Base-by-base conservation (phyloP, 2,113 vertebrate genomes). In the Rhynchopsitta pachyrhyncha region DNA sequence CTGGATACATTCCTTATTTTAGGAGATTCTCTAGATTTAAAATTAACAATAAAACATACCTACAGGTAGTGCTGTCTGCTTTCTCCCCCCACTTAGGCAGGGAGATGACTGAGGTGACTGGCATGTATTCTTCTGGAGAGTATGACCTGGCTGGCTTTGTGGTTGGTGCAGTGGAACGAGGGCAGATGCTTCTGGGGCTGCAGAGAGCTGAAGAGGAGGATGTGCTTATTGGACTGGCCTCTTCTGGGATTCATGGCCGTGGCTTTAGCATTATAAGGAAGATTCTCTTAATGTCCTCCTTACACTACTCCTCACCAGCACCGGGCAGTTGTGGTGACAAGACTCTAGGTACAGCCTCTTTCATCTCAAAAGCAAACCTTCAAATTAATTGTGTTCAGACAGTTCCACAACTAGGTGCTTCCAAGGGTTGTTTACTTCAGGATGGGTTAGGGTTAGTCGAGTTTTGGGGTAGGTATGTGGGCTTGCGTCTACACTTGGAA, bases 61-160 rank as follows among this genome's bases (percentile, higher is more conserved):
- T 22, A 20, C 17, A 29, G n/a, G 22, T 27, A 13, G 39, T 14
- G n/a, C 64, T 94, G 73, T 57, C 57, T 24, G 7, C 11, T 59
- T 88, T 75, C 23, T 94, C 9, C 79, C 70, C 37, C 13, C 12
- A 12, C 29, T 19, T 66, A 99, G 99, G 98, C 5, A 98, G 97
- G 4, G 98, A 98, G 85, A 98, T 98, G 1, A 98, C 98, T 6
- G 98, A 98, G 62, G 98, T 96, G 97, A 97, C 98, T 0, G 97
- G 98, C 6, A 88, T 98, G 25, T 94, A 79, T 57, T 83, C 95
- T 20, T 28, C 96, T 0, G 98, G 98, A 10, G 98, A 96, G 90
- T 98, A 98, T 33, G 98, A 98, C 77, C 96, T 99, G 81, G 98
- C 98, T 1, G 99, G 99, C 37, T 99, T 99, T 97, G 98, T 93